These are phyloP conservation scores for Raphicerus campestris DNA, from an alignment of 2,113 vertebrate species.

Conservation along the genomic window DNA sequence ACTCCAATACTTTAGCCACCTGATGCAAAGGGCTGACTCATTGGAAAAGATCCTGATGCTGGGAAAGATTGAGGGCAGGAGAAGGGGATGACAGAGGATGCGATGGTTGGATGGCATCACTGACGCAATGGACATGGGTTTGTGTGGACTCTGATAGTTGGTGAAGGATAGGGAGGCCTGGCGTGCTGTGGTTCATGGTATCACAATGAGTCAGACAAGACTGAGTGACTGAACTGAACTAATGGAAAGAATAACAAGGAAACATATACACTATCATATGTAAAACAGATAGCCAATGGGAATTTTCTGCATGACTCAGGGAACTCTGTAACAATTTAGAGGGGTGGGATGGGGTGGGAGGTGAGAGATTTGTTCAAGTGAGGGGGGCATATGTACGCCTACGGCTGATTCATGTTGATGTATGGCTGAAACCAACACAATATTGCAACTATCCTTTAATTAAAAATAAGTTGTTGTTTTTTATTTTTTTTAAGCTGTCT, in stretches of 20 bases:
- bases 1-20: neutral
- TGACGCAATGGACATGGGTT: neutral
- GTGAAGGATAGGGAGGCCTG: neutral
- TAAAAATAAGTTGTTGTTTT: neutral
- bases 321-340: neutral
- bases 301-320: neutral
- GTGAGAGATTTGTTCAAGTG: neutral
- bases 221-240: neutral
- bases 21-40: neutral
- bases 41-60: neutral
- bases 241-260: neutral
- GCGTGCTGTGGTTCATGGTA: rapidly evolving
- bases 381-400: neutral
- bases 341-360: neutral
- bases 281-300: neutral
- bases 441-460: neutral
- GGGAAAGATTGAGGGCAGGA: neutral
- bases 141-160: neutral
- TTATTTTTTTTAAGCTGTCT: neutral
- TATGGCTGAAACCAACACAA: neutral
- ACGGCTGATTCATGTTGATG: neutral
- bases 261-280: neutral
- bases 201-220: neutral
- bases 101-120: neutral
- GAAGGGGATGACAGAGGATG: neutral